phyloP scores from a whole-genome alignment of 1,140 invertebrate genomes.

The Scaptomyza graminum region DNA sequence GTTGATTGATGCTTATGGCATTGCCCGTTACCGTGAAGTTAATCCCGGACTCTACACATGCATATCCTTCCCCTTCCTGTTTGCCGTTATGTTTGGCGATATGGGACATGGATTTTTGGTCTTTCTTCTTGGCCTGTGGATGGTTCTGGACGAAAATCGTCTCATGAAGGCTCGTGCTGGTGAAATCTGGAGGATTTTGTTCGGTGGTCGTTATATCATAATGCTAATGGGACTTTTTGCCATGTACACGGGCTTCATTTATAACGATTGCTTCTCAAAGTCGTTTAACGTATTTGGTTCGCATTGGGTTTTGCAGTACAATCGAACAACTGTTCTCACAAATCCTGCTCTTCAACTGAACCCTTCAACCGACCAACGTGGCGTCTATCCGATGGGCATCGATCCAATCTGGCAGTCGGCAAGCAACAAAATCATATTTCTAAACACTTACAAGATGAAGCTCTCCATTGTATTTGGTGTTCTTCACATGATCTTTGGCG shows the following conservation, averaged over 20 bases:
- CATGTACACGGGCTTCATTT: constrained; percentile 98
- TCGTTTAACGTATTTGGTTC: constrained; percentile 97
- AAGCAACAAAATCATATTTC: constrained; percentile 97
- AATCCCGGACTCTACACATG: constrained; percentile 91
- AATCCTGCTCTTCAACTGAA: constrained; percentile 86
- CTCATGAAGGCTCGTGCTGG: constrained; percentile 86
- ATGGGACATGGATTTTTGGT: constrained; percentile 89
- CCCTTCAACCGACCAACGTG: constrained; percentile 85
- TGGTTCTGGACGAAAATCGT: constrained; percentile 90
- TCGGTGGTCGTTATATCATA: constrained; percentile 98
- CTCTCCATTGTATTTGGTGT: constrained; percentile 98
- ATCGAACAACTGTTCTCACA: constrained; percentile 84
- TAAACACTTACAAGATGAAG: constrained; percentile 99
- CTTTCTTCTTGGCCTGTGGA: constrained; percentile 86
- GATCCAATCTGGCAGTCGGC: constrained; percentile 96
- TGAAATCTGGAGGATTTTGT: constrained; percentile 98
- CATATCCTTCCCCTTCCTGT: constrained; percentile 90
- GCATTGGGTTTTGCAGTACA: constrained; percentile 88
- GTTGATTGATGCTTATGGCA: constrained; percentile 93
- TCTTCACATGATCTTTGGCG: constrained; percentile 97
- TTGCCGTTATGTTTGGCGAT: constrained; percentile 91
- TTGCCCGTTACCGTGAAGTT: constrained; percentile 89
- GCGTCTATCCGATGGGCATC: constrained; percentile 68
- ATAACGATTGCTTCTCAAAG: constrained; percentile 99
- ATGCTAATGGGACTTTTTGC: constrained; percentile 98